Evolutionary conservation across 1,140 invertebrate genomes (phyloP).

Genomic region (Drosophila funebris): DNA sequence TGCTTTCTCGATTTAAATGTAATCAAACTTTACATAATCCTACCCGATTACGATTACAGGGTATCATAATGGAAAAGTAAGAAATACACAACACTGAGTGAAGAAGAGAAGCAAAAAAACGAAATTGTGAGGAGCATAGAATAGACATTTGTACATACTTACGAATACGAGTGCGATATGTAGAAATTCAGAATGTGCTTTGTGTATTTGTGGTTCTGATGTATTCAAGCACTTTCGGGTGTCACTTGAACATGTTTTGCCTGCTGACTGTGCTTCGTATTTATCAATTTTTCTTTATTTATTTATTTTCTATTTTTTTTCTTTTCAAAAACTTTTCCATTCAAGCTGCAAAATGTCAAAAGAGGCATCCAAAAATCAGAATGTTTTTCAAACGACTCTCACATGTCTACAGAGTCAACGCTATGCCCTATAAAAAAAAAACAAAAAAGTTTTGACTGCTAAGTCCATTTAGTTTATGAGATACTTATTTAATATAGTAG

Average conservation of each 20-base stretch:
- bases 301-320: not conserved
- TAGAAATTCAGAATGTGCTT: constrained; percentile 16
- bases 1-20: not conserved
- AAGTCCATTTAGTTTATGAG: not conserved
- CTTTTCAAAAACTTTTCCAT: constrained; percentile 34
- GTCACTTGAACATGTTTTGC: constrained; percentile 40
- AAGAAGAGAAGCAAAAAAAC: not conserved
- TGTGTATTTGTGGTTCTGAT: constrained; percentile 11
- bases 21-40: too few relatives aligned
- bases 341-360: constrained; percentile 46
- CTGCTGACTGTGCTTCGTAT: constrained; percentile 20
- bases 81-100: not conserved
- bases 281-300: constrained; percentile 4
- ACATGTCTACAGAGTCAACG: not conserved
- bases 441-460: not conserved
- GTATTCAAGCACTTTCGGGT: constrained; percentile 25
- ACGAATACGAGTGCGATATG: constrained; percentile 4
- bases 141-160: constrained; percentile 22
- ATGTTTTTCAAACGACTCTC: constrained; percentile 6
- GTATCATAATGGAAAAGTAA: not conserved
- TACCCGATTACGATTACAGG: not conserved
- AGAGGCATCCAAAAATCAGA: constrained; percentile 27
- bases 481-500: too few relatives aligned
- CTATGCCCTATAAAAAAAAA: not conserved
- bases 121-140: constrained; percentile 9